A percentile compares a stretch with the other conserved stretches of the same genome.
Conservation (phyloP, 1,140 invertebrate genomes). For the Diabrotica virgifera region DNA sequence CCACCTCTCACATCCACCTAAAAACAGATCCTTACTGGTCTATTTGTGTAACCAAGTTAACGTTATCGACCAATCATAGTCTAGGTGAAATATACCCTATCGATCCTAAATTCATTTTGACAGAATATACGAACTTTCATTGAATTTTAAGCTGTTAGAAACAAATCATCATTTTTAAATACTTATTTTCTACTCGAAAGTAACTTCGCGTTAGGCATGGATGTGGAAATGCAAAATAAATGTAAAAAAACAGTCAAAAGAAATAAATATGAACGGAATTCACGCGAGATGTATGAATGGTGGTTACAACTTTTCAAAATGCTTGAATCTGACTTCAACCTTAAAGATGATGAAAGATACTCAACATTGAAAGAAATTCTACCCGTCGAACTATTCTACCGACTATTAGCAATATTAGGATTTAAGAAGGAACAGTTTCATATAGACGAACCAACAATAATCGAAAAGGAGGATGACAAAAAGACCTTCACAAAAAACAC, state of each 20-base stretch:
- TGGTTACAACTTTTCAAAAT: constrained; percentile 13
- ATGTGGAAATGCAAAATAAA: constrained; percentile 1
- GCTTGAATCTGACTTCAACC: constrained; percentile 4
- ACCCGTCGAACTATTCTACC: neutral
- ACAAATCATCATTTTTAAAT: too few relatives aligned
- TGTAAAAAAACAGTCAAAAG: constrained; percentile 9
- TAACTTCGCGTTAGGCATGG: neutral
- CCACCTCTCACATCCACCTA: too few relatives aligned
- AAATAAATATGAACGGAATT: constrained; percentile 9
- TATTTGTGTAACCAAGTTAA: too few relatives aligned
- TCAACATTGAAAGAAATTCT: constrained; percentile 17
- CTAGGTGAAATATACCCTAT: too few relatives aligned
- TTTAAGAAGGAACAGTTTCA: neutral
- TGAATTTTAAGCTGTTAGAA: too few relatives aligned
- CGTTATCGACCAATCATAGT: too few relatives aligned
- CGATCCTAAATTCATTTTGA: too few relatives aligned
- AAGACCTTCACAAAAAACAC: neutral
- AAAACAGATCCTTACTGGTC: too few relatives aligned
- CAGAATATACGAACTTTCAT: too few relatives aligned
- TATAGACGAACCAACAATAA: neutral
- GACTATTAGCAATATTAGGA: constrained; percentile 5
- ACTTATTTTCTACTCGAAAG: too few relatives aligned
- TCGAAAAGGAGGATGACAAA: constrained; percentile 7
- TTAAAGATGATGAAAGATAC: constrained; percentile 1
- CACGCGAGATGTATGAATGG: constrained; percentile 11